Evolutionary conservation across 2,888 invertebrate genomes (phyloP), one percentile per base, ranked within the genome.

Genomic region (Lithophane semibrunnea): DNA sequence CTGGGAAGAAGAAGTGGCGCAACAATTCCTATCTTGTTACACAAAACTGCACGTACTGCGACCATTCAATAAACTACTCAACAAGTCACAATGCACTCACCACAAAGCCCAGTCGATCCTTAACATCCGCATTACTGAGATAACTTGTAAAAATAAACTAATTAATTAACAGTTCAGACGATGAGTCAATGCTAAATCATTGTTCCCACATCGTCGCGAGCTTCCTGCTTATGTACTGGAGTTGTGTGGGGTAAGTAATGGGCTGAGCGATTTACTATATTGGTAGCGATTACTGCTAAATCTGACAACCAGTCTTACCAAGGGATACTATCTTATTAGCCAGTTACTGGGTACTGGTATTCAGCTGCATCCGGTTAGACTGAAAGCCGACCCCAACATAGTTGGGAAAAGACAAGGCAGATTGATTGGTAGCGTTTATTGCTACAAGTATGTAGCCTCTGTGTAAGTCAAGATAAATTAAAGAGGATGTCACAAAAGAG

Each of bases 171-270:
- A 56, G 81, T 65, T 72, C 61, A 84, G 85, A 84, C 87, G 75
- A 71, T 85, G 85, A 87, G 52, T 87, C 87, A 87, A 80, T 61
- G 75, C 49, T 71, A 73, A 80, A 84, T 84, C 87, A 84, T 84
- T 84, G 83, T 84, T 84, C 83, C 74, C 87, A 79, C 69, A 86
- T 18, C 80, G 84, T 83, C 73, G 58, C 52, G 24, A 52, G 84
- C 74, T 84, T 86, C 83, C 83, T 86, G 87, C 73, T 73, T 54
- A 21, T 13, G 56, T 47, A 61, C 29, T 52, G 12, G 52, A 24
- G n/a, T 2, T 0, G 42, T 64, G 60, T 76, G 75, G 87, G n/a
- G 0, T 21, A 68, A 84, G 73, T n/a, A 58, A 63, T 7, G n/a
- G 29, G 9, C 29, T 60, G 61, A 67, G 67, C 56, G 76, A 58